Evolutionary conservation across 2,888 invertebrate genomes (phyloP).

Genomic region (Nesidiocoris tenuis): DNA sequence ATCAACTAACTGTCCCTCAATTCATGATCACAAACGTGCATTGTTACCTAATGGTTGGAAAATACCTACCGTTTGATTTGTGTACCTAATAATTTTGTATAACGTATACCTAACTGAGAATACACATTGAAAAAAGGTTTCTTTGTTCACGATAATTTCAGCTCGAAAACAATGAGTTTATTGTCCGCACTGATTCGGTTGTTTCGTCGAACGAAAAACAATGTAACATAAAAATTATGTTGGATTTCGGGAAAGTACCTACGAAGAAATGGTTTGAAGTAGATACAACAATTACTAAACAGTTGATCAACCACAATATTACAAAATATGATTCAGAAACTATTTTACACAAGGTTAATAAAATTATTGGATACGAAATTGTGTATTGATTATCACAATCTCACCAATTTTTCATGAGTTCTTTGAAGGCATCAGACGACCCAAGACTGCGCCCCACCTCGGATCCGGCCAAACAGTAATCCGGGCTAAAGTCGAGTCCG

Average conservation of each 20-base stretch:
- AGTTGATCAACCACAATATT: slow-evolving; percentile 43
- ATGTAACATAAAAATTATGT: neutral
- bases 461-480: no score
- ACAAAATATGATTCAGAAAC: slow-evolving; percentile 44
- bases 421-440: no score
- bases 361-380: slow-evolving; percentile 45
- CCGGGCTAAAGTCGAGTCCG: no score
- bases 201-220: neutral
- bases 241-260: neutral
- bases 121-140: slow-evolving; percentile 28
- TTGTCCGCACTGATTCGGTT: neutral
- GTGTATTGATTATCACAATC: no score
- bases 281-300: slow-evolving; percentile 40
- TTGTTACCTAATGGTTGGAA: slow-evolving; percentile 32
- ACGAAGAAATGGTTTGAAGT: slow-evolving; percentile 35
- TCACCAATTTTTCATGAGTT: no score
- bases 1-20: slow-evolving; percentile 46
- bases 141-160: slow-evolving; percentile 10
- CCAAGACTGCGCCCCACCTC: no score
- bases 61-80: slow-evolving; percentile 29
- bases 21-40: slow-evolving; percentile 44
- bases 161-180: slow-evolving; percentile 14
- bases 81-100: slow-evolving; percentile 31
- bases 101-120: slow-evolving; percentile 34
- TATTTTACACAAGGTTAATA: slow-evolving; percentile 46